Base-by-base conservation (phyloP, 2,113 vertebrate species). In the Silurus glanis region DNA sequence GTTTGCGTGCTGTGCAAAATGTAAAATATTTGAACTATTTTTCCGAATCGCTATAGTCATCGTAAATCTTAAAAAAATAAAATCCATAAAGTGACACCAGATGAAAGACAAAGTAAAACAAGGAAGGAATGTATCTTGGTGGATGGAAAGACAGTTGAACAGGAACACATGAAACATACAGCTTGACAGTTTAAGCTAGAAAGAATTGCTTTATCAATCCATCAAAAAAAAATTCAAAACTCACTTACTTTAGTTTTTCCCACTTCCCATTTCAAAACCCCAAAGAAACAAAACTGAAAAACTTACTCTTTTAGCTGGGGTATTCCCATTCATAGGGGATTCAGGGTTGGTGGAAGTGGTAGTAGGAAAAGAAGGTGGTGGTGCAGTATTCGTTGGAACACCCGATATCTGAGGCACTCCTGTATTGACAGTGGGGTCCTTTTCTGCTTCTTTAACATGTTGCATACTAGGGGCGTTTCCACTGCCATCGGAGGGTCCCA, bases 291-390 rank as follows among this genome's bases (percentile, higher is more conserved):
- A 17, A 37, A n/a, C 62, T 5, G 56, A 0, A 64, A 19, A 55
- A 62, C 92, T 94, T 91, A 95, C 95, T 92, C 91, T 93, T 93
- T 95, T 95, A 76, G 91, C 84, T 82, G 89, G 83, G 85, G 89
- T 58, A 13, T 87, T 94, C 87, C 94, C 95, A 78, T 94, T 95
- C 78, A 94, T 91, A 87, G 94, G 91, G 82, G 91, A 88, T 72
- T 93, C 86, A 37, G 89, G 45, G 84, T 83, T 90, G 59, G 90
- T 90, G 81, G 92, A 87, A 90, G 88, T 90, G 51, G 90, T 86
- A 86, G 92, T 80, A 87, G 91, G 56, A 75, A 91, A 90, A 87
- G 92, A 76, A 64, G 89, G 72, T 86, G 93, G 89, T 16, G 93
- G 91, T 78, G 92, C 88, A 58, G 92, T 87, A 28, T 92, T 81